Base-by-base conservation (phyloP, 2,113 vertebrate genomes). In the Petaurus breviceps region DNA sequence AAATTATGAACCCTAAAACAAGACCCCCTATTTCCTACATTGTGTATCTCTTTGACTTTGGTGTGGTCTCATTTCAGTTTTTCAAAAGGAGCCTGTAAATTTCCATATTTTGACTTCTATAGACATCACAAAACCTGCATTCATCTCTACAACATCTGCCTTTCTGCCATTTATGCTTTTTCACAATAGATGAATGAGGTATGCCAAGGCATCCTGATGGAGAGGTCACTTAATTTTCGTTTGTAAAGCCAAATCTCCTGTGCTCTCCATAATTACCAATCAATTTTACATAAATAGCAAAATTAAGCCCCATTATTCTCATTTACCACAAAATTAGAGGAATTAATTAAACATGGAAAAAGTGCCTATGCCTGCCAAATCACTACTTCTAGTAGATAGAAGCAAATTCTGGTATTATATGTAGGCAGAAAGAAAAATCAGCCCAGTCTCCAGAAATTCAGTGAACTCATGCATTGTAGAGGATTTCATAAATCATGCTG, bases 261-360 rank as follows among this genome's bases (percentile, higher is more conserved):
- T 16, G 3, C 97, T 96, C 94, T 95, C 98, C 90, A 5, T 98
- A 98, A 98, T 98, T 99, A 98, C 94, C 97, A 98, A 98, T 98
- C 98, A 98, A 97, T 98, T 98, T 98, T 98, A 98, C 97, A 99
- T 98, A 98, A 98, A 98, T 97, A 98, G 97, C 94, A 98, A 98
- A 98, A 99, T 98, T 98, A 98, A 98, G 98, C 94, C 93, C 96
- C 96, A 98, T 99, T 99, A 99, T 99, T 99, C 98, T 98, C 96
- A 98, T 98, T 99, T 98, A 97, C 97, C 95, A 98, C 96, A 97
- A 98, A 98, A 99, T 98, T 99, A 98, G 98, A 98, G 96, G 93
- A 98, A 99, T 99, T 99, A 99, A 98, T 98, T 98, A 98, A 98
- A 99, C 97, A 98, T 54, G 95, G 97, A 94, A 93, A 98, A 98